Base-by-base conservation (phyloP, 2,888 invertebrate species). In the Timema podura region DNA sequence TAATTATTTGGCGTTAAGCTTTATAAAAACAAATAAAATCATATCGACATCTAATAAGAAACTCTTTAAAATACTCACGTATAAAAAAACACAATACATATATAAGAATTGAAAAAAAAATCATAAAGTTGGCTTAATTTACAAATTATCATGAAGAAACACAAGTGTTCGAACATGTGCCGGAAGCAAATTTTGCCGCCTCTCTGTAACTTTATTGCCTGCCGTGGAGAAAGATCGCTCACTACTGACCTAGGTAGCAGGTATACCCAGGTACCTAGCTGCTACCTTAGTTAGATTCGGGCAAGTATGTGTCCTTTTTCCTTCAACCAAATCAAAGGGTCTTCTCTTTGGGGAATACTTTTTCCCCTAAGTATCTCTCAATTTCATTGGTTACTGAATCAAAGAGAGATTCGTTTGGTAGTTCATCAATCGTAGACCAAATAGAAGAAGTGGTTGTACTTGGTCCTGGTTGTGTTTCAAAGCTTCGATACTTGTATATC, bases 201-300 rank as follows among this genome's bases (percentile, higher is more conserved):
- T 10, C 5, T 46, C 46, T 1, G 64, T 68, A 13, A 71, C 69
- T 16, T 51, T 65, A 45, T 68, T 61, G 6, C 73, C 73, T 13
- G 73, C 71, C 13, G 69, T 71, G 11, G 69, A 73, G 45, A 67
- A 69, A 1, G 71, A 54, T 64, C 73, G 54, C 67, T 73, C 73
- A 48, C 66, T 64, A 13, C 66, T 67, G 9, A 64, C 71, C 46
- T 65, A 57, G 11, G 69, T 71, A 10, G 73, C 73, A 45, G 73
- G 73, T 13, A 71, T 69, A 48, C 67, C 71, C 48, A 73, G 59
- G 61, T 73, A 71, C 64, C 71, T 73, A 48, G 57, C 51, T 15
- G 71, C 71, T 44, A 70, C 64, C 54, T 48, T 48, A 16, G 61
- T 7, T 15, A 72, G 15, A 48, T 47, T 65, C 16, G 70, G 66